A percentile compares a stretch with the other conserved stretches of the same genome.
phyloP scores from a whole-genome alignment of 2,888 invertebrate genomes.

The Melieria omissa region DNA sequence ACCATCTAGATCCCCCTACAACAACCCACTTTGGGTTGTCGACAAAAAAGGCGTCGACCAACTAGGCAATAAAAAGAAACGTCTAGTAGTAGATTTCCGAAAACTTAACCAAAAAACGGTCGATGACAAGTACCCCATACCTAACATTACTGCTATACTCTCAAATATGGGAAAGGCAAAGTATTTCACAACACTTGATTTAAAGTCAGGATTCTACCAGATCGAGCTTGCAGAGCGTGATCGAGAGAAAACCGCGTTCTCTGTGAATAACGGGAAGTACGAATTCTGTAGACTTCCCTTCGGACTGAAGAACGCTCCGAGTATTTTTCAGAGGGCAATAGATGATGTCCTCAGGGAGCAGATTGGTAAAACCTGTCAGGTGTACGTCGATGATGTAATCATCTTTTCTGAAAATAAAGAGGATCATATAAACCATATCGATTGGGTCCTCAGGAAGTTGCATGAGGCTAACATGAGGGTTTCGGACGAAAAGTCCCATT shows the following conservation, averaged over 20 bases:
- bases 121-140: constrained; percentile 36
- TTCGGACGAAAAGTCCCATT: constrained; percentile 24
- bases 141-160: constrained; percentile 22
- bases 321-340: too few species aligned
- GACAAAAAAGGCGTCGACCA: constrained; percentile 35
- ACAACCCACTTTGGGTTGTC: constrained; percentile 34
- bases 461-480: constrained; percentile 33
- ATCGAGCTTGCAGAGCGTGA: constrained; percentile 26
- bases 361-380: constrained; percentile 26
- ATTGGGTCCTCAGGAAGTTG: constrained; percentile 15
- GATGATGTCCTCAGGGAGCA: too few species aligned
- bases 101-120: constrained; percentile 31
- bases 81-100: constrained; percentile 34
- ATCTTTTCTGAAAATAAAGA: constrained; percentile 3
- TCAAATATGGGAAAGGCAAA: constrained; percentile 28
- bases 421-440: constrained; percentile 15
- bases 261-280: too few species aligned
- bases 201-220: constrained; percentile 38
- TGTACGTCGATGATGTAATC: constrained; percentile 25
- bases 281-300: too few species aligned
- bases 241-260: constrained; percentile 20
- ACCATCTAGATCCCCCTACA: constrained; percentile 31
- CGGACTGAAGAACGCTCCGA: too few species aligned
- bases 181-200: constrained; percentile 29
- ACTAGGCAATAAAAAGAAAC: constrained; percentile 29